Evolutionary conservation across 64 coral and sea anemone species (phyloP), one percentile per base, ranked within the genome.

Genomic region (Montipora sp.): DNA sequence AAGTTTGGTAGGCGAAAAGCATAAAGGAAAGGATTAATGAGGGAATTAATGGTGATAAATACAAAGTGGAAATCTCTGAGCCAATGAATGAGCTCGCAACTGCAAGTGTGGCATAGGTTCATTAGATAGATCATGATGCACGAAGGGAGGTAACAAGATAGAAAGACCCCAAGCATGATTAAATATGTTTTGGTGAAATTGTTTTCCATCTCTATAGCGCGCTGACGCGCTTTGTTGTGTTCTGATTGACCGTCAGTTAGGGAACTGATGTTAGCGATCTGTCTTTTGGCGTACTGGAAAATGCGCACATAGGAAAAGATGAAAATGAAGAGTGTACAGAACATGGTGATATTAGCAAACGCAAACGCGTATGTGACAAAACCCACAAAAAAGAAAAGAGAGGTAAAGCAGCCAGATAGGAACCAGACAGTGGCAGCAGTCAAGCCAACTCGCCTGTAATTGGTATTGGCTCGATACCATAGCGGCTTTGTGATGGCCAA

Each of bases 121-220:
- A 99, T 99, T 5, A 95, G 55, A 69, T 99, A 99, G 47, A 99
- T 96, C 84, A 99, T 93, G 51, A 99, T 68, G 73, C 94, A 96
- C 1, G 98, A 99, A 7, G 98, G 98, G 9, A 93, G 90, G 47
- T 96, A 99, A 5, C 92, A 96, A 22, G 88, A 79, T 12, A 99
- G 89, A 16, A 99, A 99, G 24, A 93, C 86, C 3, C 86, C 92
- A 12, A 93, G 63, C 60, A 93, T 86, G 9, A 96, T 79, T 75
- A 99, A 65, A 84, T 96, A 99, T 0, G 92, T 96, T 61, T 94
- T 96, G 9, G 95, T 99, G 49, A 99, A 69, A 51, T 90, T 99
- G 51, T 91, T 91, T 92, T 99, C 98, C 67, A 75, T 79, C 49
- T 88, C 80, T 80, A 93, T 83, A 15, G 90, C 4, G 13, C 83